A percentile compares a stretch with the other conserved stretches of the same genome.
These are phyloP conservation scores for Pholis gunnellus DNA, from an alignment of 2,113 vertebrate species.

Conservation along the genomic window DNA sequence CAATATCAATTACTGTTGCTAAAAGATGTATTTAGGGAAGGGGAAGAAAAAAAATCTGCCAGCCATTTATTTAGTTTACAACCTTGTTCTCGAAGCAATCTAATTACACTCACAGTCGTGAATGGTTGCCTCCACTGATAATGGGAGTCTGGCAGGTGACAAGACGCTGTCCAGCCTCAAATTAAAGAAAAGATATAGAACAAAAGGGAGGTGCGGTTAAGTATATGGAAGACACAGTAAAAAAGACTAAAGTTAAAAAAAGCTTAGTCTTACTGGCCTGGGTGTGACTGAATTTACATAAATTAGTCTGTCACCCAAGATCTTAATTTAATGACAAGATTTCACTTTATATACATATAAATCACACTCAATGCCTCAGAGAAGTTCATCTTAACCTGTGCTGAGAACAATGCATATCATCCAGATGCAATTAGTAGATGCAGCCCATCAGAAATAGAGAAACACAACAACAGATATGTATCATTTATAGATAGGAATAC, in stretches of 20 bases:
- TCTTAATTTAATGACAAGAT: background rate
- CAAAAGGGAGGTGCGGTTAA: background rate
- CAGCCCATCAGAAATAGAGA: too few relatives aligned
- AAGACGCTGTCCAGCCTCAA: background rate
- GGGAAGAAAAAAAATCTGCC: constrained; percentile 44
- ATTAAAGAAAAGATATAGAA: background rate
- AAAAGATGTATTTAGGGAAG: constrained; percentile 74
- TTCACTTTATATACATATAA: background rate
- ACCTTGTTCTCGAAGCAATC: constrained; percentile 30
- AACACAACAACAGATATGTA: background rate
- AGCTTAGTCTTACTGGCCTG: background rate
- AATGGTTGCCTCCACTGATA: constrained; percentile 31
- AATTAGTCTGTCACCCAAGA: background rate
- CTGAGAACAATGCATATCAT: background rate
- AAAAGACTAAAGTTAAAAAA: background rate
- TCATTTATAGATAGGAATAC: background rate
- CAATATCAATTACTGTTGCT: constrained; percentile 80
- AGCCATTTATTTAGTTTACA: constrained; percentile 61
- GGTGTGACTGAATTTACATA: background rate
- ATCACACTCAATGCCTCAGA: background rate
- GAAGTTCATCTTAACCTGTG: background rate
- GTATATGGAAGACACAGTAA: background rate
- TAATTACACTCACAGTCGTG: constrained; percentile 43
- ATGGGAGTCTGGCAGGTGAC: constrained; percentile 28
- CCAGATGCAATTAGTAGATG: background rate